A percentile compares a stretch with the other conserved stretches of the same genome.
Conservation (phyloP, 2,888 invertebrate species). For the Notodonta dromedarius region DNA sequence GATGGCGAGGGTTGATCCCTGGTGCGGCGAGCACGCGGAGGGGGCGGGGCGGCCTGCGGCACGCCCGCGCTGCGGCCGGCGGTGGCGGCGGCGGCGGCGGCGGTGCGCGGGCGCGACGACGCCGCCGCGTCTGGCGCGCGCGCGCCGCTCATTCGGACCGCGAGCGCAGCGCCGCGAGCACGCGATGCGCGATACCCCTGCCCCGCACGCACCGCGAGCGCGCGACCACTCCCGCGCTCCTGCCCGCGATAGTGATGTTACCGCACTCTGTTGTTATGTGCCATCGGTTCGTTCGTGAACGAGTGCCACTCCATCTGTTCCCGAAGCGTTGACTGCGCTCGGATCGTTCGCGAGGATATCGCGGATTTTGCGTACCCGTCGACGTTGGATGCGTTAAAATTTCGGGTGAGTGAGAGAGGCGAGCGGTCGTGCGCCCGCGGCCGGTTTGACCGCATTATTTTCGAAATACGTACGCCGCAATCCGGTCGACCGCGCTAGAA, state of each 20-base stretch:
- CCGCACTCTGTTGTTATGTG: conserved; percentile 75
- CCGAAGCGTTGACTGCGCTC: conserved; percentile 71
- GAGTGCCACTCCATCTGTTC: conserved; percentile 73
- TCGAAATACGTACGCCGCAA: conserved; percentile 81
- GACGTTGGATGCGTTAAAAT: conserved; percentile 82
- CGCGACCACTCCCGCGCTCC: conserved; percentile 66
- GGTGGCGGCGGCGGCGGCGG: conserved; percentile 33
- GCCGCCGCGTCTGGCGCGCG: conserved; percentile 68
- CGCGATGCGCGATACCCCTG: conserved; percentile 57
- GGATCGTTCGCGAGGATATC: conserved; percentile 54
- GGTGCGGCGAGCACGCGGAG: conserved; percentile 35
- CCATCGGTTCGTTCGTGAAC: conserved; percentile 71
- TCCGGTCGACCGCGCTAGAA: conserved; percentile 78
- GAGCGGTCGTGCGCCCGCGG: conserved; percentile 73
- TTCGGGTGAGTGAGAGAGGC: conserved; percentile 82
- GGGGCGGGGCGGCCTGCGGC: conserved; percentile 44
- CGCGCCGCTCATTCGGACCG: conserved; percentile 57
- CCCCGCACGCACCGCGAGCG: conserved; percentile 52
- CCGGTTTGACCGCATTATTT: conserved; percentile 84
- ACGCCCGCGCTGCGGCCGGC: conserved; percentile 24
- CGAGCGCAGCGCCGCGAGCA: conserved; percentile 64
- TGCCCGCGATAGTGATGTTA: conserved; percentile 74
- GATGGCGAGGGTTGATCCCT: conserved; percentile 36
- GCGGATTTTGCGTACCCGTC: conserved; percentile 73
- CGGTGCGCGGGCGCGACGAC: conserved; percentile 46